Evolutionary conservation across 2,888 invertebrate species (phyloP), one percentile per base, ranked within the genome.

Genomic region (Lasius fuliginosus): DNA sequence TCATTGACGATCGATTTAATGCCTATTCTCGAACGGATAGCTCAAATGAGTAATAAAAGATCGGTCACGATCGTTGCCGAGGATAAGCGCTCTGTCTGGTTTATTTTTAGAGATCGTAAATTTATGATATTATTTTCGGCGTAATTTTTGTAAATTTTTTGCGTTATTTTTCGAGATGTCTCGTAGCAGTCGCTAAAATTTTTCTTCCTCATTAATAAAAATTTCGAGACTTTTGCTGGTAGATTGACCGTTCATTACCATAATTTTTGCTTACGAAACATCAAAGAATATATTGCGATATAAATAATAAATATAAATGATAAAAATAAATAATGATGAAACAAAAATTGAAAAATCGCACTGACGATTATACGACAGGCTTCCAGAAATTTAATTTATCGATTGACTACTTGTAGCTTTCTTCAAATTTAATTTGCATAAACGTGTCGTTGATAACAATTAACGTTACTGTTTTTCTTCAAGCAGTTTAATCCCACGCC

Each of bases 51-150:
- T 33, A 65, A 76, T 83, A 65, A 76, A 64, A 77, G 46, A 64
- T 42, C 15, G 42, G 42, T 12, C 27, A 23, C 56, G 12, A 58
- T 27, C 30, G 15, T 9, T 8, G 27, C 33, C 60, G 46, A 65
- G 42, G 67, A 77, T 82, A 82, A 76, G 30, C 62, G 74, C 62
- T 64, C 42, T 64, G 82, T 27, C 75, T 75, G 53, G 56, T 71
- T 42, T 73, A 60, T 42, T 79, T 73, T 75, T 64, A 67, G 33
- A 67, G 33, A 75, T 58, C 12, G 42, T 65, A 40, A 65, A 67
- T 76, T 76, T 76, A 49, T 6, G 18, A 76, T 79, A 71, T 23
- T 73, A 68, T 58, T 73, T 73, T 75, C 49, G 49, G 23, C 36
- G 15, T 15, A 18, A 42, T 68, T 49, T 18, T 53, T 58, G 15